Evolutionary conservation across 2,113 vertebrate species (phyloP), one percentile per base, ranked within the genome.

Genomic region (Lonchura striata): DNA sequence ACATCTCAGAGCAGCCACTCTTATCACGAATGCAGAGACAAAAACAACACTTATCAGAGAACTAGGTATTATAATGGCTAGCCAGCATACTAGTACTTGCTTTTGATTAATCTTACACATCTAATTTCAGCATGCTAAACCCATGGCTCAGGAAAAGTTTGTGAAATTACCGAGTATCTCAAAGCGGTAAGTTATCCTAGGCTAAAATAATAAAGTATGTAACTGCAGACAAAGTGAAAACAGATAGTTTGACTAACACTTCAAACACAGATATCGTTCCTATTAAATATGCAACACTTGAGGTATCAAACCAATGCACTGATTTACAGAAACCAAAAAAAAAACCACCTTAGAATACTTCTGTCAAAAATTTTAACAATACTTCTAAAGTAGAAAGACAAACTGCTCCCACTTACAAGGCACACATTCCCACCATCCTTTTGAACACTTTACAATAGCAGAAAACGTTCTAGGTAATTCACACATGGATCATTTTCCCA

Each of bases 321-420:
- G 39, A 85, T 35, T 54, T 70, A 96, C 49, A 96, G 70, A 96
- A 59, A 63, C 33, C 71, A 94, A 85, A 83, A 96, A 96, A 86
- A 79, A 97, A 86, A 78, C 0, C 8, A 53, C 30, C 41, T 53
- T 76, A 41, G 46, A 79, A 70, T 14, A 82, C 7, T 57, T 82
- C 11, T 20, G 11, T 7, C n/a, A 66, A 86, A 61, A 72, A 37
- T 13, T 28, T 47, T 20, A 65, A 35, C 7, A 13, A 2, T 84
- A 83, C 66, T 82, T 84, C 14, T 42, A 93, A 89, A 64, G 49
- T 54, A 54, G 71, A 63, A 94, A 92, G 68, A 86, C 35, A 53
- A 78, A 42, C 75, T 10, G 24, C 53, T 89, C 28, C 21, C 11
- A 39, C 44, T 76, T 65, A 63, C 15, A 78, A 64, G 15, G 28